A percentile compares a stretch with the other conserved stretches of the same genome.
phyloP scores from a whole-genome alignment of 2,888 invertebrate species.

The Apamea anceps region DNA sequence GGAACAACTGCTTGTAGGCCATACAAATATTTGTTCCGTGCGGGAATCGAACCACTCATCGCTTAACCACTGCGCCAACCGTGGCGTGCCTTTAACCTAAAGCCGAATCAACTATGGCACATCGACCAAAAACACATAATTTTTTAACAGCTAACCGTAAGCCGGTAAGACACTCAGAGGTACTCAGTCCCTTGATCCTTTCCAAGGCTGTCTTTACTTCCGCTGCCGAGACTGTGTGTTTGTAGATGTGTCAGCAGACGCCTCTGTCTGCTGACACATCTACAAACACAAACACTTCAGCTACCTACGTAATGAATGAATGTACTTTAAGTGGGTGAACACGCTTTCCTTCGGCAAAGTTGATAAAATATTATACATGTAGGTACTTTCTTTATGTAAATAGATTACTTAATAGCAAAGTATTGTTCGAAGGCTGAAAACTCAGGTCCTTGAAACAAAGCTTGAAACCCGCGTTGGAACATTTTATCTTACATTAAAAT shows the following conservation, averaged over 20 bases:
- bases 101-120: neutral
- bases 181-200: constrained; percentile 59
- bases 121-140: neutral
- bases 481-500: neutral
- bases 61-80: no score
- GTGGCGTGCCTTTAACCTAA: neutral
- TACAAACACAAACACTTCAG: constrained; percentile 48
- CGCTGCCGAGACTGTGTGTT: constrained; percentile 53
- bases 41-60: no score
- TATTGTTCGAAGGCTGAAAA: neutral
- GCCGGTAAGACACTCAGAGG: constrained; percentile 27
- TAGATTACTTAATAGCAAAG: constrained; percentile 21
- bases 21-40: no score
- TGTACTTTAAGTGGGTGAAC: constrained; percentile 23
- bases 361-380: constrained; percentile 21
- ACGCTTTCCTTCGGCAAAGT: constrained; percentile 36
- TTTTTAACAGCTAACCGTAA: constrained; percentile 12
- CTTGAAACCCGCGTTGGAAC: neutral
- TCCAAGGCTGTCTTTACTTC: constrained; percentile 59
- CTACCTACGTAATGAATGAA: constrained; percentile 12
- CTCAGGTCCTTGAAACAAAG: neutral
- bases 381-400: constrained; percentile 14
- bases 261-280: constrained; percentile 37
- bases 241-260: no score
- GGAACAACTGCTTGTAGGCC: no score